These are phyloP conservation scores for Picathartes gymnocephalus DNA, from an alignment of 2,113 vertebrate genomes.

Conservation along the genomic window DNA sequence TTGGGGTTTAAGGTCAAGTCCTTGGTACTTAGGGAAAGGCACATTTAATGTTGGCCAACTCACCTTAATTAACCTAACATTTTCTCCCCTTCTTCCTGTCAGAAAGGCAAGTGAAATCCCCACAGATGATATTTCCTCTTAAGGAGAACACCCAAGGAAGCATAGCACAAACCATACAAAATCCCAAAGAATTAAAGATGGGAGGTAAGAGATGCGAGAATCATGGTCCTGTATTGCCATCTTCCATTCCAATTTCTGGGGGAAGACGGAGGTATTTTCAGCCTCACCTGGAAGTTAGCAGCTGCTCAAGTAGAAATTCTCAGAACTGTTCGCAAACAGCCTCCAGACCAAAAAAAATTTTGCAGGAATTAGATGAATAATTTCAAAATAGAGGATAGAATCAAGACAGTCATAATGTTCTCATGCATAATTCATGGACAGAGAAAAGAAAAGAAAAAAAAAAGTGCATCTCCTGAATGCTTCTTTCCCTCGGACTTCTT, in stretches of 20 bases:
- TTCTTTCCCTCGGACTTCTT: slow-evolving; percentile 31
- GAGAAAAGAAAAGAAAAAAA: not conserved
- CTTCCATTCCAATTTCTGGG: not conserved
- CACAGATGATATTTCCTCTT: not conserved
- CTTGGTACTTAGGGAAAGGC: not conserved
- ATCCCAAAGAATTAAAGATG: not conserved
- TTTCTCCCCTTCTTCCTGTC: not conserved
- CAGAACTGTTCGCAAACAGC: not conserved
- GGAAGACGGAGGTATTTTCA: not conserved
- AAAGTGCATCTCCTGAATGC: slow-evolving; percentile 14
- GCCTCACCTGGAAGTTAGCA: not conserved
- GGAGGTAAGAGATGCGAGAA: not conserved
- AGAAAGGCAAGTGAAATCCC: not conserved
- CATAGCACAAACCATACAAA: not conserved
- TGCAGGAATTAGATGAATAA: slow-evolving; percentile 33
- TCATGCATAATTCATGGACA: slow-evolving; percentile 27
- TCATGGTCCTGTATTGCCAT: not conserved
- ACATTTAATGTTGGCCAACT: not conserved
- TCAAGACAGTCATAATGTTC: slow-evolving; percentile 51
- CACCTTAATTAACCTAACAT: not conserved
- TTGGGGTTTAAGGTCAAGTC: not conserved
- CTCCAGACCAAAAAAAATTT: not conserved
- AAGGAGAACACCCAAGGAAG: not conserved
- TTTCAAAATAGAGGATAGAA: slow-evolving; percentile 37
- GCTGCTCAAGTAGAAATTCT: not conserved